phyloP scores from a whole-genome alignment of 2,888 invertebrate species.

The Micropterix aruncella region DNA sequence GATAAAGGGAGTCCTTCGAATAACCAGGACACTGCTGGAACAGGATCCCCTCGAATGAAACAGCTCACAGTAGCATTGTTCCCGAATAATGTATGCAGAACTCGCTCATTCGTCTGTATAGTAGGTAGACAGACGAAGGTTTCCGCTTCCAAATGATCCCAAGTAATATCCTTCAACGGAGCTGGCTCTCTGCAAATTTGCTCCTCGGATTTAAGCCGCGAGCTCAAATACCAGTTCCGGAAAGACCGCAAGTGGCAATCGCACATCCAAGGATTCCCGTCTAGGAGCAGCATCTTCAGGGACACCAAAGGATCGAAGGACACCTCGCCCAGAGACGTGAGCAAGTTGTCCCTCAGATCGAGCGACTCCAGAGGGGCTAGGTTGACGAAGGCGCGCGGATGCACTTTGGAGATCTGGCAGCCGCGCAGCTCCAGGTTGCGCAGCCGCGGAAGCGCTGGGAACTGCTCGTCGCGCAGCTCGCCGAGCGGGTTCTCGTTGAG shows the following conservation, averaged over 20 bases:
- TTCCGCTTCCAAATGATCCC: slow-evolving; percentile 49
- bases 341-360: slow-evolving; percentile 67
- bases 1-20: slow-evolving; percentile 36
- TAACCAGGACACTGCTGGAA: slow-evolving; percentile 58
- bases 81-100: slow-evolving; percentile 27
- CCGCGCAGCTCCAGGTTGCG: slow-evolving; percentile 67
- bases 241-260: slow-evolving; percentile 61
- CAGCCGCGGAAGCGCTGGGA: slow-evolving; percentile 58
- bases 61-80: slow-evolving; percentile 60
- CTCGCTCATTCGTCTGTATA: slow-evolving; percentile 32
- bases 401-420: slow-evolving; percentile 62
- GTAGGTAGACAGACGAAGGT: slow-evolving; percentile 61
- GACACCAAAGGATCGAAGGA: slow-evolving; percentile 50
- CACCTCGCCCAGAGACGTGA: slow-evolving; percentile 52
- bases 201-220: slow-evolving; percentile 49
- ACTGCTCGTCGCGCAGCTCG: slow-evolving; percentile 57
- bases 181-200: slow-evolving; percentile 47
- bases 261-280: slow-evolving; percentile 66
- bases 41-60: slow-evolving; percentile 53
- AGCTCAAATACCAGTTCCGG: slow-evolving; percentile 53
- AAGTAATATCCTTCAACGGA: slow-evolving; percentile 40
- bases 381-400: slow-evolving; percentile 63
- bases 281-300: slow-evolving; percentile 52
- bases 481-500: slow-evolving; percentile 72
- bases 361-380: slow-evolving; percentile 60